These are phyloP conservation scores for Rhysida immarginata DNA, from an alignment of 1,140 invertebrate genomes.

Conservation along the genomic window DNA sequence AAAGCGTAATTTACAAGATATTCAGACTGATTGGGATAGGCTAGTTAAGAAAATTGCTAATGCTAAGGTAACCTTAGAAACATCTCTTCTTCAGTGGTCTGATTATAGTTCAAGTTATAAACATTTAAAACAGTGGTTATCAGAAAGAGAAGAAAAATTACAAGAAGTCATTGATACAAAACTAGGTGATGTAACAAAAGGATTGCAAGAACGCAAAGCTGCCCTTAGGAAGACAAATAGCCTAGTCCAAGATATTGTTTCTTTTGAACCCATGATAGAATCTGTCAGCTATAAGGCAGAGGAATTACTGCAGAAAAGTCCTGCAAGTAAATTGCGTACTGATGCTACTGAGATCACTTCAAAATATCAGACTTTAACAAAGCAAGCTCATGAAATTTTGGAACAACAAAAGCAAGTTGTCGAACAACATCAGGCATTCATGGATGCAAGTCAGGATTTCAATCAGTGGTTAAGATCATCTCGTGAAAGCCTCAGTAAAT, in stretches of 20 bases:
- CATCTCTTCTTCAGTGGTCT: slow-evolving; percentile 82
- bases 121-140: slow-evolving; percentile 88
- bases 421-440: slow-evolving; percentile 70
- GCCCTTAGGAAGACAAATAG: slow-evolving; percentile 78
- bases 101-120: slow-evolving; percentile 83
- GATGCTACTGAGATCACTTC: slow-evolving; percentile 65
- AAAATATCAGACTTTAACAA: slow-evolving; percentile 76
- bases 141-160: slow-evolving; percentile 80
- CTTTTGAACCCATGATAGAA: slow-evolving; percentile 88
- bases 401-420: slow-evolving; percentile 81
- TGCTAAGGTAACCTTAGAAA: slow-evolving; percentile 80
- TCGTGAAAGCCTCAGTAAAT: slow-evolving; percentile 78
- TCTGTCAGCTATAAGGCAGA: slow-evolving; percentile 81
- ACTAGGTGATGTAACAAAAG: slow-evolving; percentile 12
- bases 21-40: slow-evolving; percentile 85
- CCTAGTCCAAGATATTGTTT: slow-evolving; percentile 85
- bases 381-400: slow-evolving; percentile 74
- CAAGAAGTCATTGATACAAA: slow-evolving; percentile 77
- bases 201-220: slow-evolving; percentile 65
- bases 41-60: slow-evolving; percentile 82
- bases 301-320: slow-evolving; percentile 57
- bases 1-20: slow-evolving; percentile 67
- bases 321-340: slow-evolving; percentile 27
- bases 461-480: slow-evolving; percentile 76
- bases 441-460: slow-evolving; percentile 81